Evolutionary conservation across 2,113 vertebrate genomes (phyloP), one percentile per base, ranked within the genome.

Genomic region (Columba janthina): DNA sequence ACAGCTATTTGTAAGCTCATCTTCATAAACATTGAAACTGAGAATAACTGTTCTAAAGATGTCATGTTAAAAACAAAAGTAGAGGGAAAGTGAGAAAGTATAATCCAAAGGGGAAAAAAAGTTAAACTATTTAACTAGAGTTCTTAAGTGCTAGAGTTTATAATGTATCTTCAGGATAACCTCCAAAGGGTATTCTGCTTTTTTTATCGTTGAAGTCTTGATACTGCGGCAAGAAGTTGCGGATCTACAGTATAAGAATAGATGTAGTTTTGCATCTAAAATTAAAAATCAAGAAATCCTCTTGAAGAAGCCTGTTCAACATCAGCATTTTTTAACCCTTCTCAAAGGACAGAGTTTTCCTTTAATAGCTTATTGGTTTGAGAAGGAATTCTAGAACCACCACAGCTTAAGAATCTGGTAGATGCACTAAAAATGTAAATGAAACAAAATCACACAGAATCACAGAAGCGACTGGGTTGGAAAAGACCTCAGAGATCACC

Each of bases 1-100:
- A 51, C 48, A 90, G 73, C 28, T 93, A 90, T 86, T 93, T 92
- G 56, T 60, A 92, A 78, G 24, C 57, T 74, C 82, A 78, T 65
- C 85, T 81, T 84, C 86, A 74, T 61, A 50, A 89, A 78, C 72
- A 75, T 72, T 93, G 81, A 65, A 86, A 89, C 38, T 44, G 44
- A 74, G 69, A 88, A 50, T 19, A 93, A 73, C 51, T 54, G 42
- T 58, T 75, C 53, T 86, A 71, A 96, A 94, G 60, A 64, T 36
- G 81, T 12, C 25, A 9, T 62, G 11, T 18, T 70, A 46, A 46
- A 29, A 88, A 40, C 40, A 88, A 92, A 88, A 73, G 42, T 2
- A 56, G 6, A 90, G 15, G 5, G 28, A 74, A 79, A 88, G 26
- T 36, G 61, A 62, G 42, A 32, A 67, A 77, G 20, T 10, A 9